Evolutionary conservation across 2,797 vertebrate species (phyloP), one percentile per base, ranked within the genome.

Genomic region (Sebastes steindachneri): DNA sequence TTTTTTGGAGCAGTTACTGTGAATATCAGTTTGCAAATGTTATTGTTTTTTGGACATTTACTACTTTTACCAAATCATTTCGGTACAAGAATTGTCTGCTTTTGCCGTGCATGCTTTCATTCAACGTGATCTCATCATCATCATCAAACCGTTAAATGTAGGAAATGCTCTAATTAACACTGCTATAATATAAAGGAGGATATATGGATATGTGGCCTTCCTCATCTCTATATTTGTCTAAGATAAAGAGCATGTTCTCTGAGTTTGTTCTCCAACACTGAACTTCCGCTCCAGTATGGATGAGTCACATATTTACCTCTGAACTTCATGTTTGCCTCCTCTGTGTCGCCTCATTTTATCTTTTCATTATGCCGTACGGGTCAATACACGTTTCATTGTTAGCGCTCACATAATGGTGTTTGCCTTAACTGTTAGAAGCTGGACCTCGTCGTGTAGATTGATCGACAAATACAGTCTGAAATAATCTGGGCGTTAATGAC

Each of bases 261-360:
- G 7, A 54, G 69, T 87, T 85, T 79, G 69, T 62, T 59, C 23
- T 57, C 14, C 10, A 6, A 41, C 28, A 35, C 48, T 14, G 51
- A 76, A 41, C 84, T 57, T 72, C 77, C 4, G 25, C 73, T 68
- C 11, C 21, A 14, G 0, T 45, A 31, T 33, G 31, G 19, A 53
- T 7, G 21, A 69, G 75, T 62, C 23, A 59, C 62, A 83, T 75
- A 83, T 88, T 89, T 79, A 41, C 77, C 28, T 59, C 23, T 54
- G 5, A 66, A 73, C 51, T 60, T 53, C 41, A 65, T 75, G 68
- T 74, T 82, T 79, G 51, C 45, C 31, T 69, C n/a, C 58, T 12
- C 21, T 6, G 23, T 12, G 15, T 35, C 5, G 3, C 45, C 31
- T 37, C 5, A 3, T 68, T 68, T 81, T 76, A 87, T 91, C 82